Base-by-base conservation (phyloP, 1,140 invertebrate genomes). In the Megathymus violae region DNA sequence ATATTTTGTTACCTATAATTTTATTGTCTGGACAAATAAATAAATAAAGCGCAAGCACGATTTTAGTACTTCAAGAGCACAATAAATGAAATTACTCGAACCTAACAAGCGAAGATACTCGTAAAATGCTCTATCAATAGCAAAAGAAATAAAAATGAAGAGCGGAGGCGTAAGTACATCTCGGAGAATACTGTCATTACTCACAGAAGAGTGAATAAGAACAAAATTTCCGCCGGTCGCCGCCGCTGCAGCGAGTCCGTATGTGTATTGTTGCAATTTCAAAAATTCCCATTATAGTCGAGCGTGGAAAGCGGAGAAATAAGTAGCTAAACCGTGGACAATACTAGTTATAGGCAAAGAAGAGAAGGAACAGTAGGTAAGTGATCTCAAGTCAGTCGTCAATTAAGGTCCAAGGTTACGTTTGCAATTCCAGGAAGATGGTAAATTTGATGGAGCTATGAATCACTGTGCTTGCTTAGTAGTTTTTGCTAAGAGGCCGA, bases 181-280 rank as follows among this genome's bases (percentile, higher is more conserved):
- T 58, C 54, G 19, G 54, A 58, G 54, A 58, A 58, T 58, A 58
- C 54, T 58, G 73, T 78, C 69, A 58, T 64, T 64, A 64, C 62
- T 64, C 52, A 71, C 67, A 66, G 64, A 73, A 78, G 74, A 71
- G 67, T 62, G 75, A 80, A 82, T 69, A 77, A 74, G 74, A 88
- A 71, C 74, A 77, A 81, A 74, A 84, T 81, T 79, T 79, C 74
- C 65, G 69, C 62, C 68, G 72, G 67, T 52, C 78, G 63, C 67
- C 62, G 74, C 70, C 74, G 74, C 67, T 71, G 80, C 83, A 67
- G 63, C 61, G 67, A 58, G 62, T 67, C 66, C 69, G 73, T 69
- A 71, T 76, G 76, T 85, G 80, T 84, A 85, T 88, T 88, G 81
- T 85, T 84, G 82, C 82, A 81, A 88, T 88, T 85, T 84, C 78